Evolutionary conservation across 2,113 vertebrate genomes (phyloP).

Genomic region (Piaya cayana): DNA sequence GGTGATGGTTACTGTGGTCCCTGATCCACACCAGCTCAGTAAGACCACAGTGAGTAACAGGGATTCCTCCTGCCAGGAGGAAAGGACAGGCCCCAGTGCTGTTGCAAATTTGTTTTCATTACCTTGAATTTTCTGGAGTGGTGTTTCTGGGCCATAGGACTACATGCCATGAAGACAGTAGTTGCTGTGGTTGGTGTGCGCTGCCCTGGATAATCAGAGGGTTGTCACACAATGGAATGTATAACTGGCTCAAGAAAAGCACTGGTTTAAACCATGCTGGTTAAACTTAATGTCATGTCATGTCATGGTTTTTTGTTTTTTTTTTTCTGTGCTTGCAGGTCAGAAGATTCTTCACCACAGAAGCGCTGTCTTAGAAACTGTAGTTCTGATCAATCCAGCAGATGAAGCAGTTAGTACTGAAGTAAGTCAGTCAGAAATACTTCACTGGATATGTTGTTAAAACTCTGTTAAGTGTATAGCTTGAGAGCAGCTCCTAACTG

Average conservation of each 20-base stretch:
- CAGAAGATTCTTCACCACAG: constrained; percentile 98
- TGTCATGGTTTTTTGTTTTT: not conserved
- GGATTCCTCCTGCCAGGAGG: not conserved
- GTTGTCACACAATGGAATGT: fast-evolving
- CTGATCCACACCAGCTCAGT: not conserved
- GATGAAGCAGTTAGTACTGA: constrained; percentile 96
- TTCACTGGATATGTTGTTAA: not conserved
- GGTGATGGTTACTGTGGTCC: not conserved
- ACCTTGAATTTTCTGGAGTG: not conserved
- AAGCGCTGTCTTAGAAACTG: constrained; percentile 93
- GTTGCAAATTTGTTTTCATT: not conserved
- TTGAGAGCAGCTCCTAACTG: not conserved
- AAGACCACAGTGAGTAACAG: not conserved
- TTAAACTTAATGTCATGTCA: not conserved
- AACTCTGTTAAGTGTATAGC: not conserved
- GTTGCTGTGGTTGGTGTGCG: not conserved
- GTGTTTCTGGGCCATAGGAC: not conserved
- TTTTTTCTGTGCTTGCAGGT: constrained; percentile 77
- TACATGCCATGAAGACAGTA: not conserved
- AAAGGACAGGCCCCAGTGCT: not conserved
- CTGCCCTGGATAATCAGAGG: not conserved
- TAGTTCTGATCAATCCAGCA: constrained; percentile 96
- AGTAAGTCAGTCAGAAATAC: constrained; percentile 74
- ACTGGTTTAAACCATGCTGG: not conserved
- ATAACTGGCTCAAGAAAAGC: not conserved